Conservation (phyloP, 2,113 vertebrate genomes). For the Saccopteryx leptura region DNA sequence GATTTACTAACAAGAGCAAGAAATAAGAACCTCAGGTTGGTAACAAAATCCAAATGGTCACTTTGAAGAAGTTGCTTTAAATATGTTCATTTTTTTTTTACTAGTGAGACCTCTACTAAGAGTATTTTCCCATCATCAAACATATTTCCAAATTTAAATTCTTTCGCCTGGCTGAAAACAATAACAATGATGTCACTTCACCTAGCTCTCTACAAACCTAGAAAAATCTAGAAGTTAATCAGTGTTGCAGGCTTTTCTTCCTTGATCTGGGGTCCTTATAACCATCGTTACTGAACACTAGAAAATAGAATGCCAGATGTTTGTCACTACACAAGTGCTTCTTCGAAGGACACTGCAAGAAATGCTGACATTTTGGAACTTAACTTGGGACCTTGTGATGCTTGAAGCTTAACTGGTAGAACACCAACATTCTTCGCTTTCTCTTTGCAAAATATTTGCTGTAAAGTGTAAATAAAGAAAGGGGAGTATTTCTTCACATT, state of each 20-base stretch:
- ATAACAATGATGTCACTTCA: neutral
- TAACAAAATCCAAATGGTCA: conserved; percentile 69
- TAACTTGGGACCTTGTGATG: conserved; percentile 77
- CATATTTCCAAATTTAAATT: neutral
- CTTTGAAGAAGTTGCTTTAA: conserved; percentile 45
- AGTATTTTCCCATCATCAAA: conserved; percentile 40
- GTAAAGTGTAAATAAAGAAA: conserved; percentile 86
- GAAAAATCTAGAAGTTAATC: neutral
- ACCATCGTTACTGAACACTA: conserved; percentile 38
- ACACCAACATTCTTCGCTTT: conserved; percentile 85
- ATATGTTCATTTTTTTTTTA: conserved; percentile 39
- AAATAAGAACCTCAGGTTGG: conserved; percentile 58
- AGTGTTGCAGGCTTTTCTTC: neutral
- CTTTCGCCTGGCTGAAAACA: conserved; percentile 1
- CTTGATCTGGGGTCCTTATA: neutral
- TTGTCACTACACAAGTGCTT: conserved; percentile 38
- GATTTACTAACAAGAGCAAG: conserved; percentile 61
- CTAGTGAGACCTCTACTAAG: neutral
- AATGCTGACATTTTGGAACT: conserved; percentile 78
- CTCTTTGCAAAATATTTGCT: conserved; percentile 87
- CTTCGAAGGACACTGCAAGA: conserved; percentile 50
- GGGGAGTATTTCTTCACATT: conserved; percentile 77
- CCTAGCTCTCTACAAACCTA: conserved; percentile 5
- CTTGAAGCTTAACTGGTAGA: conserved; percentile 75
- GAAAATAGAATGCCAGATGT: conserved; percentile 70